Base-by-base conservation (phyloP, 2,797 vertebrate species). In the Phataginus tetradactyla region DNA sequence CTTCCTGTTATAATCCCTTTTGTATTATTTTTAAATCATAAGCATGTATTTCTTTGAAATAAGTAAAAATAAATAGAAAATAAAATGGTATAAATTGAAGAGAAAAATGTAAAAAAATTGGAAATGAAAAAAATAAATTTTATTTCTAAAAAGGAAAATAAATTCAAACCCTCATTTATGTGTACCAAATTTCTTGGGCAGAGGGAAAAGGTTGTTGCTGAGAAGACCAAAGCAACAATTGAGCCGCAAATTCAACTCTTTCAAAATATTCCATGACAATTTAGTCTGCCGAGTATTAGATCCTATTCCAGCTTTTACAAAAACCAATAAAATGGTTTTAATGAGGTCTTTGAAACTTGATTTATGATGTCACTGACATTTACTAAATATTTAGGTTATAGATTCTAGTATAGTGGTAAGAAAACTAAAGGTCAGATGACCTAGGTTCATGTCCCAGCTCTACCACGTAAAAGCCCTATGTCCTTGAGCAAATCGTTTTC, bases 221-320 rank as follows among this genome's bases (percentile, higher is more conserved):
- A 93, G 96, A 79, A 96, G 51, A 97, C 59, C 80, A 93, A 90
- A 90, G 79, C 79, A 94, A 96, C 45, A 64, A 64, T 55, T 95
- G 39, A 84, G 27, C 32, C 92, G 64, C 51, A 97, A 90, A 95
- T 88, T 90, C 64, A 86, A 37, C 23, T 94, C 89, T 90, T 84
- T 14, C 34, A 75, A 86, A 90, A 77, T 80, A 93, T 77, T 45
- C n/a, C 83, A 91, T 63, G n/a, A 83, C 51, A 94, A 91, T 93
- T 92, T 95, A 95, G 91, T 96, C 42, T 78, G 32, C 11, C 93
- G 55, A 69, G 77, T 94, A 72, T 95, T 74, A 83, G 8, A 93
- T 45, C 17, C 12, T 71, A 86, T 12, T 77, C 20, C 23, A 86
- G 79, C 32, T 96, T 95, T 93, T 61, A 77, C 13, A 95, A 93